A percentile compares a stretch with the other conserved stretches of the same genome.
Conservation (phyloP, 2,888 invertebrate species). For the Eubasilissa splendida region DNA sequence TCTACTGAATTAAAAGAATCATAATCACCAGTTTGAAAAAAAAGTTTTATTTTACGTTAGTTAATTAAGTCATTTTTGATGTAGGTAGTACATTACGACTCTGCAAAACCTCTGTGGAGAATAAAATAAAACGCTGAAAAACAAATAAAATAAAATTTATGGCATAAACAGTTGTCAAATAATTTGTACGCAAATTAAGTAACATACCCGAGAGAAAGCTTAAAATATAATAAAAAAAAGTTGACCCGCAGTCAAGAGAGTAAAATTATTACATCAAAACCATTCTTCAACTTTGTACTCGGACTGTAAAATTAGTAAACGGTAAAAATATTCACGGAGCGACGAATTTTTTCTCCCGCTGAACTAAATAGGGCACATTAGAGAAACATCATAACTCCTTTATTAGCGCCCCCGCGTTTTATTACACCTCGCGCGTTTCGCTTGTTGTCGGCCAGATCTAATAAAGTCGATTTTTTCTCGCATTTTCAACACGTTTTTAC, state of each 20-base stretch:
- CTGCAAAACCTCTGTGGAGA: too few species aligned
- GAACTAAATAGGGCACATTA: slow-evolving; percentile 48
- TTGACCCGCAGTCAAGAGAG: neutral
- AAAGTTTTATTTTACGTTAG: too few species aligned
- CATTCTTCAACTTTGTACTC: slow-evolving; percentile 27
- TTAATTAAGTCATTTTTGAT: too few species aligned
- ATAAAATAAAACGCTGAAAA: too few species aligned
- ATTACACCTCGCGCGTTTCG: slow-evolving; percentile 27
- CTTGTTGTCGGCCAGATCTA: slow-evolving; percentile 53
- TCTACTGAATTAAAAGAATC: too few species aligned
- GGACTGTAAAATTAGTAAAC: slow-evolving; percentile 32
- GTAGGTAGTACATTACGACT: too few species aligned
- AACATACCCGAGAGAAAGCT: too few species aligned
- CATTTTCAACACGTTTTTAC: slow-evolving; percentile 57
- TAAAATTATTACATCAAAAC: neutral
- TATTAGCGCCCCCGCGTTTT: slow-evolving; percentile 36
- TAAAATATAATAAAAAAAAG: slow-evolving; percentile 5
- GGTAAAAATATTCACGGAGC: slow-evolving; percentile 14
- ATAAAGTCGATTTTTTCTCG: slow-evolving; percentile 56
- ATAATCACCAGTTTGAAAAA: too few species aligned
- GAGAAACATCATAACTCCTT: slow-evolving; percentile 52
- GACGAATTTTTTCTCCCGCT: slow-evolving; percentile 15
- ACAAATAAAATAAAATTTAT: too few species aligned
- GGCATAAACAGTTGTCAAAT: too few species aligned
- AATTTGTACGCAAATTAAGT: too few species aligned